Evolutionary conservation across 2,888 invertebrate species (phyloP), one percentile per base, ranked within the genome.

Genomic region (Ellobium chinense): DNA sequence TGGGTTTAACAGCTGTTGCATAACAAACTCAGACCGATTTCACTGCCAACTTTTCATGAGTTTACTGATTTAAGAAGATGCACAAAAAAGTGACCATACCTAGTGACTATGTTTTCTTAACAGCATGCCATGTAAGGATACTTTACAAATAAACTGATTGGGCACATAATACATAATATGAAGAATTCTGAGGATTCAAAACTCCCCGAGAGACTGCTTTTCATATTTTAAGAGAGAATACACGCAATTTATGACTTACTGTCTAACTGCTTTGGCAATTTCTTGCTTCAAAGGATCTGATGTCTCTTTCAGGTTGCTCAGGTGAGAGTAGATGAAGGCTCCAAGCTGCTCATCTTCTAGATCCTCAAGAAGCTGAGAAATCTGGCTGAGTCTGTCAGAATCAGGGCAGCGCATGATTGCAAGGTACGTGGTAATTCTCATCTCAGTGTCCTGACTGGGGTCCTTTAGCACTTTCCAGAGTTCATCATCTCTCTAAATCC

Each of bases 311-410:
- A 98, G 93, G 93, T 98, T 98, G 86, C 95, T 96, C 66, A 99
- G 94, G 93, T 98, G 98, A 76, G 97, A 97, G 97, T 97, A 98
- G 7, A 99, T 96, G 93, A 97, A 99, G 4, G 98, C 97, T 21
- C 97, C 97, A 27, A 98, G 97, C 72, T 83, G 74, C 31, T 54
- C 66, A 62, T 75, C 68, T 21, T 58, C 27, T 9, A 76, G 79
- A 3, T 58, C 39, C 31, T 79, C 70, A 14, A 83, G 39, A 29
- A 80, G 36, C 27, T 56, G 34, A n/a, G 75, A 69, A 14, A 83
- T 39, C 68, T 76, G 29, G 79, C 95, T 29, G 95, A 98, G 94
- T 84, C 97, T 96, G 0, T 96, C 95, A 1, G 98, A 93, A 24
- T 98, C 94, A 76, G 96, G 80, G 31, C 83, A 83, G 18, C 76